Evolutionary conservation across 1,140 invertebrate species (phyloP), one percentile per base, ranked within the genome.

Genomic region (Anadara kagoshimensis): DNA sequence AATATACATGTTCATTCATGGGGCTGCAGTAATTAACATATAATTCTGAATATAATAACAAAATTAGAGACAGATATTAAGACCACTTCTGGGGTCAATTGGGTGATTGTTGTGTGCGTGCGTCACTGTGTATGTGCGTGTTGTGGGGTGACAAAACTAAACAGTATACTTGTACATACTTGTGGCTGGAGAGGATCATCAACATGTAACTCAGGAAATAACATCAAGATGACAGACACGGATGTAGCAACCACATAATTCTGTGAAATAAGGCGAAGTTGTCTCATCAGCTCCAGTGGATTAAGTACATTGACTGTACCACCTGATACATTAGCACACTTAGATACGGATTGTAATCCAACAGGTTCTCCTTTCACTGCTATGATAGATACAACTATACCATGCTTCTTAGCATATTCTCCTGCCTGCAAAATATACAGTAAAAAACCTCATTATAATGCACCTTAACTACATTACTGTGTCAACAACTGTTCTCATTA

Each of bases 261-360:
- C 74, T 87, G 85, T 16, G 79, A 79, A 49, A 87, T 85, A 14
- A 82, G 61, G 0, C 85, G 74, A 20, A 87, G 67, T 73, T 87
- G 83, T 20, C 85, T 59, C 47, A 83, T 78, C 29, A 87, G 81
- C 64, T 85, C 85, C n/a, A 81, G 49, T 26, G 85, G 84, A 51
- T 85, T 83, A 0, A 87, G 75, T 11, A 83, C 74, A 69, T 85
- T 87, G n/a, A 86, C 71, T 16, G 78, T 83, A 10, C 86, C 86
- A 12, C 83, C 81, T 43, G 85, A 85, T 7, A 80, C 53, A 36
- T 80, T 77, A 12, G 85, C 85, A 69, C 81, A 82, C 36, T 75
- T 68, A 43, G 79, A 75, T 3, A 88, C 81, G 26, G 72, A 59
- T 24, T 78, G 76, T 26, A 88, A 58, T 10, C 78, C 81, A 11